Conservation (phyloP, 2,888 invertebrate genomes). For the Leptogaster cylindrica region DNA sequence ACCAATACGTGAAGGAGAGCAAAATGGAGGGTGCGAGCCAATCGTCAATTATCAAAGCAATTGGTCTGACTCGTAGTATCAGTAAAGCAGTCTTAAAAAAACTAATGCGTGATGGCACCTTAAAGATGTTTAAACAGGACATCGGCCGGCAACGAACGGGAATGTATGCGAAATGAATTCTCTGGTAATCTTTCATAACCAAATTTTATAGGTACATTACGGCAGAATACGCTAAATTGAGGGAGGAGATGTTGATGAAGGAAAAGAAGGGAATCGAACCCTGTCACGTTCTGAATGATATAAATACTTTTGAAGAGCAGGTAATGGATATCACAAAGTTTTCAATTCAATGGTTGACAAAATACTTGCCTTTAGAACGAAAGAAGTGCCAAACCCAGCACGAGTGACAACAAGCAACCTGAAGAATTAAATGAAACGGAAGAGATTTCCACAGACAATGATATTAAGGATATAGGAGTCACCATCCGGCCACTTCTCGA, state of each 20-base stretch:
- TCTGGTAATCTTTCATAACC: not conserved
- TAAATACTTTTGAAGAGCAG: constrained; percentile 24
- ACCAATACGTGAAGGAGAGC: constrained; percentile 62
- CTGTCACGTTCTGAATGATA: not conserved
- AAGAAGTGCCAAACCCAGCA: too few species aligned
- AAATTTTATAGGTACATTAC: constrained; percentile 35
- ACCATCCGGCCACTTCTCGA: not conserved
- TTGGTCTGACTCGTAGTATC: constrained; percentile 62
- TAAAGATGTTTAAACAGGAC: constrained; percentile 65
- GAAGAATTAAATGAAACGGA: not conserved
- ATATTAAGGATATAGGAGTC: not conserved
- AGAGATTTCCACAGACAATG: not conserved
- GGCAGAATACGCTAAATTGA: not conserved
- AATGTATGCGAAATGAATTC: constrained; percentile 57
- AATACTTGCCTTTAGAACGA: too few species aligned
- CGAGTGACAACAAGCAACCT: too few species aligned
- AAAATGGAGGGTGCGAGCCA: constrained; percentile 66
- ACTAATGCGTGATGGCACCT: constrained; percentile 57
- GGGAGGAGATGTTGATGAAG: not conserved
- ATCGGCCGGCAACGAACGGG: constrained; percentile 65
- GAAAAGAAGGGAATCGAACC: not conserved
- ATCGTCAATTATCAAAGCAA: constrained; percentile 57
- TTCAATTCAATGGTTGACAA: too few species aligned
- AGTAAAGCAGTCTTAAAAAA: constrained; percentile 63
- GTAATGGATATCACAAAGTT: too few species aligned